Percentiles rank a stretch among this genome's conserved stretches.
Evolutionary conservation across 2,888 invertebrate species (phyloP).

Genomic region (Nasonovia ribisnigri): DNA sequence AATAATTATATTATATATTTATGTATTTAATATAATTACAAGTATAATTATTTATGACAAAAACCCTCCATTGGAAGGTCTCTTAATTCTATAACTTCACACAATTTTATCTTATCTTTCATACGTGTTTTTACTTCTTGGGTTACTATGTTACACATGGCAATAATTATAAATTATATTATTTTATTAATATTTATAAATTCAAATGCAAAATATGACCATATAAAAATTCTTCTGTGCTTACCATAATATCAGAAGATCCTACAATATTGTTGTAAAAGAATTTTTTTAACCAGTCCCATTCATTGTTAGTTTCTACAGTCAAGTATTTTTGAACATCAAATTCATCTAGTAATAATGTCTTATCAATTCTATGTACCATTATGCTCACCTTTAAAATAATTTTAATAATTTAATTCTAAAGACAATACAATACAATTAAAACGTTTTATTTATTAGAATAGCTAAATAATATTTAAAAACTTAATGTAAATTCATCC

Average conservation of each 20-base stretch:
- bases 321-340: constrained; percentile 90
- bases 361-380: constrained; percentile 94
- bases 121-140: background rate
- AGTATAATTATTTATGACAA: too few species aligned
- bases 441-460: background rate
- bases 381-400: constrained; percentile 82
- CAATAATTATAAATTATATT: background rate
- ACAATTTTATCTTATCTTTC: too few species aligned
- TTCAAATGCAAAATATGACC: background rate
- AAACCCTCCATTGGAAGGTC: too few species aligned
- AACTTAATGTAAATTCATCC: background rate
- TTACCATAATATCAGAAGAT: constrained; percentile 57
- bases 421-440: background rate
- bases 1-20: background rate
- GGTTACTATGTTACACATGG: background rate
- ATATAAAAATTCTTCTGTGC: background rate
- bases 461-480: background rate
- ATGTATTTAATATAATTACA: background rate
- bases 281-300: constrained; percentile 91
- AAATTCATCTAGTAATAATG: constrained; percentile 90
- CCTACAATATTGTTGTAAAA: constrained; percentile 85
- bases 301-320: constrained; percentile 82
- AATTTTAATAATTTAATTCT: background rate
- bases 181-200: background rate
- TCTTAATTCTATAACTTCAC: too few species aligned